Evolutionary conservation across 2,797 vertebrate genomes (phyloP).

Genomic region (Halcyon badia): DNA sequence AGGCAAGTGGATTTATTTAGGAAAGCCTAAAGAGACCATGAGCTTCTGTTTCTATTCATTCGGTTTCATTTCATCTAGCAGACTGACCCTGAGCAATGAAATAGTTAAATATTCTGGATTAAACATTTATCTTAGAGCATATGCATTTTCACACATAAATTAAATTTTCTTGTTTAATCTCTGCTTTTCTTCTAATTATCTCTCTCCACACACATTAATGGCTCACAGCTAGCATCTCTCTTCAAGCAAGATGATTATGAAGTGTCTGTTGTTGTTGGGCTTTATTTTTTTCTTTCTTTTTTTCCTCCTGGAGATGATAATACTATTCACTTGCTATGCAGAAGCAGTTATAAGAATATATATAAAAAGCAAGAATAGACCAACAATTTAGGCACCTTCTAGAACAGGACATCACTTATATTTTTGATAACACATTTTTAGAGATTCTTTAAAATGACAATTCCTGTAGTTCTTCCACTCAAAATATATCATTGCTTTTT

Average conservation of each 20-base stretch:
- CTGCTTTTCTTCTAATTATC: conserved; percentile 70
- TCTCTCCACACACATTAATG: conserved; percentile 58
- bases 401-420: not conserved
- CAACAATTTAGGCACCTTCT: not conserved
- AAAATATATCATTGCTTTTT: not conserved
- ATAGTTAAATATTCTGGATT: conserved; percentile 47
- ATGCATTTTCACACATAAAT: conserved; percentile 60
- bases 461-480: not conserved
- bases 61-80: not conserved
- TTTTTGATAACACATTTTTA: not conserved
- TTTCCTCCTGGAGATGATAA: conserved; percentile 23
- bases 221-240: conserved; percentile 59
- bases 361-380: not conserved
- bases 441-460: not conserved
- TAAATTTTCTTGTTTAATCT: conserved; percentile 72
- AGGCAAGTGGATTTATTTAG: not conserved
- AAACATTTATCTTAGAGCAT: conserved; percentile 23
- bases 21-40: not conserved
- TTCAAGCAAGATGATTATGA: conserved; percentile 66
- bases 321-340: not conserved
- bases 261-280: not conserved
- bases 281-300: not conserved
- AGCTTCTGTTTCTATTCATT: not conserved
- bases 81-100: not conserved
- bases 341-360: not conserved